Conservation (phyloP, 2,113 vertebrate species). For the Rhinolophus ferrumequinum region DNA sequence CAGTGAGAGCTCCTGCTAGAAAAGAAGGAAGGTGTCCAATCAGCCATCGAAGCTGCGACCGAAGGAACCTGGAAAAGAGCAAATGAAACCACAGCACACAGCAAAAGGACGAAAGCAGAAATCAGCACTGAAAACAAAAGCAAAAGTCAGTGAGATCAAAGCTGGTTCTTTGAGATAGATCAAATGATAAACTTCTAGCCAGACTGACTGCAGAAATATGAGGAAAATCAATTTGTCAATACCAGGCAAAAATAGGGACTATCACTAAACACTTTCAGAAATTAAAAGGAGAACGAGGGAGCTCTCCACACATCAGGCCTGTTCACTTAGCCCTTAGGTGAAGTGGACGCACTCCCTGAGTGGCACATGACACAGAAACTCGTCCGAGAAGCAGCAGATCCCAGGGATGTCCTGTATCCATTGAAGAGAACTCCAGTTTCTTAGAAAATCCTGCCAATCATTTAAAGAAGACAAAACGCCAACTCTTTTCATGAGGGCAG, state of each 20-base stretch:
- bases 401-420: neutral
- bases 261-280: neutral
- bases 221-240: neutral
- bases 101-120: neutral
- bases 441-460: no score
- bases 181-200: neutral
- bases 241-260: neutral
- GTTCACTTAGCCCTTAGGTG: neutral
- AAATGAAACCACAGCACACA: no score
- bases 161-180: neutral
- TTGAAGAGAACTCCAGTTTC: neutral
- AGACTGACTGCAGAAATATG: no score
- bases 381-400: neutral
- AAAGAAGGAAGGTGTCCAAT: neutral
- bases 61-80: neutral
- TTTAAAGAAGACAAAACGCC: neutral
- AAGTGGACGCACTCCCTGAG: neutral
- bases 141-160: neutral
- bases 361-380: no score
- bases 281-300: neutral
- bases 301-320: neutral
- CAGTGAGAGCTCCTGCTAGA: neutral
- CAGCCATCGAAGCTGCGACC: fast-evolving
- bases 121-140: neutral
- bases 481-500: no score